A percentile compares a stretch with the other conserved stretches of the same genome.
phyloP scores from a whole-genome alignment of 2,797 vertebrate genomes.

The Phrynocephalus guinanensis region DNA sequence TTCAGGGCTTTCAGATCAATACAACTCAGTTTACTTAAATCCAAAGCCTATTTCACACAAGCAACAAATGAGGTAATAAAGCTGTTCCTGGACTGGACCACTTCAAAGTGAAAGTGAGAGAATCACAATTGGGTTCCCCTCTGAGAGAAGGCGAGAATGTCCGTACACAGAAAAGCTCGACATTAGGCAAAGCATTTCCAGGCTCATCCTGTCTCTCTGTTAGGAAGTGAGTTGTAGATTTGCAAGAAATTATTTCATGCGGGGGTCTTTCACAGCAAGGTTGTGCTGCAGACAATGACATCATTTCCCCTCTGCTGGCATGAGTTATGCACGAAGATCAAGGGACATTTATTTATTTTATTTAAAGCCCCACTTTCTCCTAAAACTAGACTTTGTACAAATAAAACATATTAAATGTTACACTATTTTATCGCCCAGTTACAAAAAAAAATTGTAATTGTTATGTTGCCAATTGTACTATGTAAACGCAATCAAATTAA shows the following conservation, averaged over 20 bases:
- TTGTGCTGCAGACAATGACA: no score
- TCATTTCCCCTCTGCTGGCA: no score
- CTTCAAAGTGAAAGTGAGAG: neutral
- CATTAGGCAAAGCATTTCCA: neutral
- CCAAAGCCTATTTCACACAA: conserved; percentile 24
- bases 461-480: no score
- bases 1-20: conserved; percentile 35
- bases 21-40: conserved; percentile 29
- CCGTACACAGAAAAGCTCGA: neutral
- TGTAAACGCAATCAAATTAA: no score
- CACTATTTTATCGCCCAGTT: no score
- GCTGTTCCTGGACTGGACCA: conserved; percentile 2
- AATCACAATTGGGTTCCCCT: neutral
- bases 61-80: conserved; percentile 27
- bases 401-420: no score
- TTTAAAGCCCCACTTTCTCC: no score
- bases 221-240: neutral
- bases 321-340: no score
- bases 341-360: no score
- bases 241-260: neutral
- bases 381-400: no score
- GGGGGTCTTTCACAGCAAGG: no score
- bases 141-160: neutral
- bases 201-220: neutral
- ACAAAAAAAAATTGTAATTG: no score